Conservation (phyloP, 2,888 invertebrate genomes). For the Eudemis profundana region DNA sequence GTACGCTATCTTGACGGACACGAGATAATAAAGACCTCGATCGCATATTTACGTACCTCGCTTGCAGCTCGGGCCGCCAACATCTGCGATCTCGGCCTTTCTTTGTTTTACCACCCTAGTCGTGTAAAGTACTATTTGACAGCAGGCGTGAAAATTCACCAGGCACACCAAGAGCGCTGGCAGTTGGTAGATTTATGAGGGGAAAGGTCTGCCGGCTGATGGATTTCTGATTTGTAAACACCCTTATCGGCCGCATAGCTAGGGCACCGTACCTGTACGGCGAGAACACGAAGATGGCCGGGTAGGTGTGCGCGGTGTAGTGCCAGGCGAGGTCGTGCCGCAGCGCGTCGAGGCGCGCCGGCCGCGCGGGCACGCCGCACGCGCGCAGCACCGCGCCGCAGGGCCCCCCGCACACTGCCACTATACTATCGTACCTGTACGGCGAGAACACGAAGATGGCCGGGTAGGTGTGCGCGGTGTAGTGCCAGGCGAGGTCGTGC, state of each 20-base stretch:
- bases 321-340: slow-evolving; percentile 95
- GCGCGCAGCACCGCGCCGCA: slow-evolving; percentile 88
- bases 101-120: too few relatives aligned
- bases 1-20: too few relatives aligned
- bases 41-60: too few relatives aligned
- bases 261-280: slow-evolving; percentile 84
- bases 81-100: too few relatives aligned
- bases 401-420: slow-evolving; percentile 91
- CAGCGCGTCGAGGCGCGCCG: slow-evolving; percentile 91
- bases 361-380: slow-evolving; percentile 63
- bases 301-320: slow-evolving; percentile 91
- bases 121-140: too few relatives aligned
- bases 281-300: slow-evolving; percentile 93
- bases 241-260: background rate
- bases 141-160: too few relatives aligned
- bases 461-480: slow-evolving; percentile 91
- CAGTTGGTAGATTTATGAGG: too few relatives aligned
- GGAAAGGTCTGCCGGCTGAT: too few relatives aligned
- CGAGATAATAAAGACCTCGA: too few relatives aligned
- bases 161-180: too few relatives aligned
- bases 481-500: slow-evolving; percentile 95
- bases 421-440: slow-evolving; percentile 70
- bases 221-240: too few relatives aligned
- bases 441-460: slow-evolving; percentile 92
- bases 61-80: too few relatives aligned